Percentiles rank a stretch among this genome's conserved stretches.
These are phyloP conservation scores for Eulemur mongoz DNA, from an alignment of 2,797 vertebrate genomes.

Conservation along the genomic window DNA sequence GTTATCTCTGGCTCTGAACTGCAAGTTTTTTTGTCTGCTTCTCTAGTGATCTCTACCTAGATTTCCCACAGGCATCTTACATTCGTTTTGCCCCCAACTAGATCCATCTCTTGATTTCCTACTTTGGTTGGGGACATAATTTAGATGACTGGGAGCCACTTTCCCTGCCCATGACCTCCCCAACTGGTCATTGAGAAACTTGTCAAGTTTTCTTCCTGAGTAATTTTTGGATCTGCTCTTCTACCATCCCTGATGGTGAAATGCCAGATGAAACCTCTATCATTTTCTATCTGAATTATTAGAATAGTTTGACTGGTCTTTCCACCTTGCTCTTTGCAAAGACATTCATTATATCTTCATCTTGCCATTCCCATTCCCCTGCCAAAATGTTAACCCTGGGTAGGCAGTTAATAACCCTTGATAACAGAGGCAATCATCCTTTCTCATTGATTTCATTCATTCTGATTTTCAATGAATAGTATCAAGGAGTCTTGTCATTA, in stretches of 20 bases:
- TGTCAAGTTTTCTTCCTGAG: background rate
- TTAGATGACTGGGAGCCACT: background rate
- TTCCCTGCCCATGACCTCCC: background rate
- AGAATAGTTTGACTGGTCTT: background rate
- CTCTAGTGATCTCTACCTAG: background rate
- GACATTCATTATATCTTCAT: background rate
- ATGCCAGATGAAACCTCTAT: background rate
- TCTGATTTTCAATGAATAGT: slow-evolving; percentile 3
- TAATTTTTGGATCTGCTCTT: background rate
- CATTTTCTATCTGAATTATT: background rate
- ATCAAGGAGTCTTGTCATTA: background rate
- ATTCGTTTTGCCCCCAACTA: background rate
- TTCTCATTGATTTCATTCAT: background rate
- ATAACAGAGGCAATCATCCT: background rate
- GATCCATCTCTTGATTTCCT: slow-evolving; percentile 6
- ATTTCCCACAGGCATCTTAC: background rate
- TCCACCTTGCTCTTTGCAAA: slow-evolving; percentile 25
- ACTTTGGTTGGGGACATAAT: background rate
- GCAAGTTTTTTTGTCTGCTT: background rate
- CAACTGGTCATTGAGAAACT: background rate
- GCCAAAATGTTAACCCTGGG: background rate
- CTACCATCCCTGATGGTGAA: background rate
- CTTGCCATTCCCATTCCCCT: background rate
- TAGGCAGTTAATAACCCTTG: background rate
- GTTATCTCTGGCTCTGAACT: background rate